Base-by-base conservation (phyloP, 2,113 vertebrate species). In the Megaleporinus macrocephalus region DNA sequence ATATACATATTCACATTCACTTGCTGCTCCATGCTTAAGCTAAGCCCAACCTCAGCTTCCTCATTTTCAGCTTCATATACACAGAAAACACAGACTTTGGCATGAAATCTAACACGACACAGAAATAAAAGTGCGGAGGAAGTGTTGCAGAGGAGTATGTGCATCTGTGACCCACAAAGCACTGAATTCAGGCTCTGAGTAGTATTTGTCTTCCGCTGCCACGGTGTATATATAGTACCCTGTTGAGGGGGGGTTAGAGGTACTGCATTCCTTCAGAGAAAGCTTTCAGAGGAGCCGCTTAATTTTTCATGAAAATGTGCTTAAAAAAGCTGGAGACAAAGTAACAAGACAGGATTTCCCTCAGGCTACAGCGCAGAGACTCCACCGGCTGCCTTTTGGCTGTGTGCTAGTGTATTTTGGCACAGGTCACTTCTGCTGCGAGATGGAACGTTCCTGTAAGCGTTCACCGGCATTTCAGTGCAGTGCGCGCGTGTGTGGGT, bases 281-380 rank as follows among this genome's bases (percentile, higher is more conserved):
- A 61, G 68, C n/a, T 61, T 78, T 79, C 29, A 84, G 68, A 65
- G 14, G 20, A 84, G n/a, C 6, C 13, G 24, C 24, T 82, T 61
- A 76, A 79, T 86, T 70, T 82, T 86, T 79, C n/a, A 84, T 82
- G 65, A 66, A 24, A 15, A 62, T 47, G 47, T 79, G 55, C 57
- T 47, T 76, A 29, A 71, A 84, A 84, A 82, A 85, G 69, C 22
- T 61, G 57, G 22, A 82, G 51, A 84, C 63, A 82, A 79, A 68
- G 27, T 44, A 71, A 68, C 4, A 0, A 74, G 70, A 22, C 59
- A 33, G 44, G 30, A 80, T 55, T 51, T 81, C 79, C 18, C 70
- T 62, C 70, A 53, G 61, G 62, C 61, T 69, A 29, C 26, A 33
- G 76, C 6, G n/a, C 3, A 49, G n/a, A 81, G 59, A 75, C 70